These are phyloP conservation scores for pig (Sus scrofa) DNA, from an alignment of 2,113 vertebrate genomes.

Conservation along the genomic window T2T-Sscrofa CM000813.6:144432001-144432500, in stretches of 20 bases:
- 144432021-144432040: not conserved
- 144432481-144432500: too few relatives aligned
- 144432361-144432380: not conserved
- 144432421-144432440: too few relatives aligned
- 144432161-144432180: not conserved
- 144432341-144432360: not conserved
- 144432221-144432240: not conserved
- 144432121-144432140: not conserved
- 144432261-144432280: not conserved
- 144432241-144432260: not conserved
- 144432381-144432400: not conserved
- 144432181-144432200: not conserved
- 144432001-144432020: not conserved
- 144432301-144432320: not conserved
- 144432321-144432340: not conserved
- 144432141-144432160: not conserved
- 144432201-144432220: not conserved
- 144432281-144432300: not conserved
- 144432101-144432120: not conserved
- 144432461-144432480: too few relatives aligned
- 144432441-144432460: too few relatives aligned
- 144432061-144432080: conserved; percentile 21
- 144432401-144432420: not conserved
- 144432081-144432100: not conserved
- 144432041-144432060: not conserved